Evolutionary conservation across 2,797 vertebrate genomes (phyloP), one percentile per base, ranked within the genome.

Genomic region (Semotilus atromaculatus): DNA sequence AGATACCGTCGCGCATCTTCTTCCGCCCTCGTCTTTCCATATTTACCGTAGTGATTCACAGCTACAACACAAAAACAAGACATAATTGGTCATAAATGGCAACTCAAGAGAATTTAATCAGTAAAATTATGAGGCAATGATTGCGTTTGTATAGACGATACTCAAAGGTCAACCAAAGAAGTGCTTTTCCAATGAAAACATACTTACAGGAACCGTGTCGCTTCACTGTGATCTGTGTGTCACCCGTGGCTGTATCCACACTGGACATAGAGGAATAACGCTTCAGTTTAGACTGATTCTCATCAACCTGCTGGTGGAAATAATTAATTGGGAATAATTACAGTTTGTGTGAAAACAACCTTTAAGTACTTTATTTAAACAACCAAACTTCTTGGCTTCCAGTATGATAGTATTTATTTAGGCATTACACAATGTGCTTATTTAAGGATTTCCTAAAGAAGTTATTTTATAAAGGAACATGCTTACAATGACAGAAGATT

Each of bases 1-100:
- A 98, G 93, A 93, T 97, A 99, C 0, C 93, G 93, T 60, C 96
- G 94, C 80, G 98, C 98, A 0, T 99, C 98, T 88, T 99, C 97
- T 89, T 99, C 97, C 0, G 98, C 98, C 45, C 98, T 94, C 2
- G 96, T 98, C 94, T 99, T 99, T 70, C 98, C 98, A 0, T 99
- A 99, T 82, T 96, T 96, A 3, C 83, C 94, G 68, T 97, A 98
- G 82, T 97, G 97, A 92, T 97, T 98, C 79, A 96, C 96, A 90
- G 95, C 98, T 99, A 90, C 53, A 1, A n/a, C 73, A 29, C 34
- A 82, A 62, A 88, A 34, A 80, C 34, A 70, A 31, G 16, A 43
- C 3, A 5, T 7, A 38, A 66, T 29, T n/a, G 7, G 9, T 67
- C 10, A 76, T 53, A 40, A 38, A 23, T 34, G 13, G 14, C 21